Base-by-base conservation (phyloP, 2,888 invertebrate species). In the Noctua comes region DNA sequence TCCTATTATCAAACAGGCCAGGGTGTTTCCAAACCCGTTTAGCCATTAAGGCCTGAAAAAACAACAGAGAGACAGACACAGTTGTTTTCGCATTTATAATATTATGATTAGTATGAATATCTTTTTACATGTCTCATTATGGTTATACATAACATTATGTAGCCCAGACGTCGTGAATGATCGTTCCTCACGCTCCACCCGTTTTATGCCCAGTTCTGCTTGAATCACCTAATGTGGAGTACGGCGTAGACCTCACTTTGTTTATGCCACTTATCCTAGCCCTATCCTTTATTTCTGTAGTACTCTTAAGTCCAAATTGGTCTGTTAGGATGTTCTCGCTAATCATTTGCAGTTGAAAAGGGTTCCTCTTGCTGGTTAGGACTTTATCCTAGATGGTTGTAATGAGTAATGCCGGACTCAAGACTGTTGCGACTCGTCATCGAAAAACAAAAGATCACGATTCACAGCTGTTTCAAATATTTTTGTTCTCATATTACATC, bases 161-260 rank as follows among this genome's bases (percentile, higher is more conserved):
- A n/a, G 21, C 8, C 43, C n/a, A 43, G 48, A 48, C 46, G n/a
- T 81, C 16, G 36, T 68, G 59, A 80, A 74, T 59, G 21, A 81
- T 48, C 59, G 68, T 77, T 64, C 16, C 24, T 70, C 36, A 81
- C 64, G 81, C 64, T 68, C 64, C 43, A 57, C n/a, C 72, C 27
- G 48, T 77, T 81, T 82, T 72, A 77, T 82, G 48, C 40, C 62
- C 65, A 65, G 62, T 82, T 81, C 83, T 64, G 62, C 48, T 77
- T 48, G 77, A 68, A 64, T 72, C 77, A 77, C 83, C 64, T 77
- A 82, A 81, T 77, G 77, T 82, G 54, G 66, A 82, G 76, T 64
- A 16, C n/a, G n/a, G 21, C 31, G n/a, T 64, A 72, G 83, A 72
- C 82, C 71, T 72, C 83, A 80, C 76, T 82, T 80, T 70, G 68